Evolutionary conservation across 2,888 invertebrate species (phyloP), one percentile per base, ranked within the genome.

Genomic region (Drosophila sordidula): DNA sequence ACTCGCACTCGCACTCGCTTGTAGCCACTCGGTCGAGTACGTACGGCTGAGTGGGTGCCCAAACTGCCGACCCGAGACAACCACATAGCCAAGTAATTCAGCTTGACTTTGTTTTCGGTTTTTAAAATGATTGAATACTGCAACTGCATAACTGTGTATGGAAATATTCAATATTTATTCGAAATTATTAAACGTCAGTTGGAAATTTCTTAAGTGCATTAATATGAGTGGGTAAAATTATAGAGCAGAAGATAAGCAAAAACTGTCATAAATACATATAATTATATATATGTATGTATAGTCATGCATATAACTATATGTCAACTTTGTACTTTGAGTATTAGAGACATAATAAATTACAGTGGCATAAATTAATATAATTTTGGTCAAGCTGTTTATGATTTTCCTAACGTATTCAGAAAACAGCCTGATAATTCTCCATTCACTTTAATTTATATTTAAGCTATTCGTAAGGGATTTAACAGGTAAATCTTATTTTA

Each of bases 1-100:
- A 63, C 45, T 47, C 65, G 69, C 14, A 63, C 45, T 47, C 65
- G 69, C 14, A 70, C 57, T 62, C 76, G 71, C 54, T 55, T 65
- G 44, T 34, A n/a, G 51, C 38, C 66, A 39, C 45, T 57, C 52
- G 22, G 32, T 56, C 65, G 66, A 66, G 55, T 62, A 29, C 32
- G 41, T 29, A 29, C 14, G 16, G 14, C 32, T 47, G 57, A 34
- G 65, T 71, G 66, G 54, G 41, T 26, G 44, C 45, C 42, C 29
- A 47, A 59, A 47, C 38, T 49, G 6, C 6, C 16, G 14, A 34
- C 41, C 3, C 3, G 8, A 5, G 44, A 44, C 25, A 12, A 2
- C 44, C 12, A 14, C 29, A 41, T 16, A 44, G 14, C 18, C 18
- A 32, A 41, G 32, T 16, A 44, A 22, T 34, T n/a, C 41, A n/a